A percentile compares a stretch with the other conserved stretches of the same genome.
These are phyloP conservation scores for Eupithecia abbreviata DNA, from an alignment of 2,888 invertebrate genomes.

Conservation along the genomic window DNA sequence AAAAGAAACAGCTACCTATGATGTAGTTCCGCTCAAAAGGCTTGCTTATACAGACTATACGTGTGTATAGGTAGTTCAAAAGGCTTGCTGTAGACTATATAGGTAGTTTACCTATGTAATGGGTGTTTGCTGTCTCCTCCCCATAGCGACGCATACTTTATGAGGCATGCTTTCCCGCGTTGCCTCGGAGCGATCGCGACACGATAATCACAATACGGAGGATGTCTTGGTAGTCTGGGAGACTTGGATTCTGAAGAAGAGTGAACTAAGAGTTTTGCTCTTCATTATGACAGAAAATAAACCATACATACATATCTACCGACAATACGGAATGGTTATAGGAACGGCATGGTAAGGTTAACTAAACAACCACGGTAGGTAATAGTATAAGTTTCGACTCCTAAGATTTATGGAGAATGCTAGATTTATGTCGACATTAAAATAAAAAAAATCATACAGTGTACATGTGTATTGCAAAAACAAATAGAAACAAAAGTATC, in stretches of 20 bases:
- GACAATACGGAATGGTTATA: neutral
- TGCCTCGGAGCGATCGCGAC: conserved; percentile 63
- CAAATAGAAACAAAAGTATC: too few species aligned
- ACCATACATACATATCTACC: neutral
- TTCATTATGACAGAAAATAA: neutral
- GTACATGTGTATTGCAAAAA: too few species aligned
- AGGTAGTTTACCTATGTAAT: conserved; percentile 46
- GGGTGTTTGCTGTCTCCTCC: conserved; percentile 58
- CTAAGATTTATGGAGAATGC: neutral
- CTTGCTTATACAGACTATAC: conserved; percentile 34
- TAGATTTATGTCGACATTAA: neutral
- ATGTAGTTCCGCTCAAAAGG: conserved; percentile 30
- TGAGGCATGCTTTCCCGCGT: conserved; percentile 54
- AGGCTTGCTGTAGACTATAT: conserved; percentile 27
- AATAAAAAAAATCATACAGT: neutral
- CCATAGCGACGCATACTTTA: conserved; percentile 57
- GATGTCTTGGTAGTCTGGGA: conserved; percentile 53
- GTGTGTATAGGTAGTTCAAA: conserved; percentile 44
- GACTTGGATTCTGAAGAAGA: conserved; percentile 2
- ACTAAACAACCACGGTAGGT: neutral
- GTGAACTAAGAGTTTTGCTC: neutral
- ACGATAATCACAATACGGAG: conserved; percentile 67
- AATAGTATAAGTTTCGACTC: neutral
- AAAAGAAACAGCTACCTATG: conserved; percentile 29
- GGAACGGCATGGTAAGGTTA: neutral